Conservation (phyloP, 2,113 vertebrate genomes). For the Apistogramma diplotaenia region DNA sequence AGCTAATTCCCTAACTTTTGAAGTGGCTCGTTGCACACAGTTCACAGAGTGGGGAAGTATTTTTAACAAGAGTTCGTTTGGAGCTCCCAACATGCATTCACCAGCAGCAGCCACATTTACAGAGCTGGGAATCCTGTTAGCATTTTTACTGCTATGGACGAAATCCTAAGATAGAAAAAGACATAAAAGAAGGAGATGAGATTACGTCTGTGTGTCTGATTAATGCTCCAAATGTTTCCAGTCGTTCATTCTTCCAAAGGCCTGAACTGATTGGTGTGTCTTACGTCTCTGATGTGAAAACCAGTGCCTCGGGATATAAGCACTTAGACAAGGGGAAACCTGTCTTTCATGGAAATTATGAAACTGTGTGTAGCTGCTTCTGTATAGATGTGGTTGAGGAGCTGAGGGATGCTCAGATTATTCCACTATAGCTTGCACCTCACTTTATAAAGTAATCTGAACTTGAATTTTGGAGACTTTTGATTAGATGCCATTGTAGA, state of each 20-base stretch:
- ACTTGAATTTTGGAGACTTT: not conserved
- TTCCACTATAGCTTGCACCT: not conserved
- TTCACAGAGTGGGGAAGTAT: not conserved
- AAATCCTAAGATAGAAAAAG: slow-evolving; percentile 14
- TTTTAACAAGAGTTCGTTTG: slow-evolving; percentile 39
- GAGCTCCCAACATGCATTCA: slow-evolving; percentile 6
- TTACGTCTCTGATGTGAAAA: slow-evolving; percentile 55
- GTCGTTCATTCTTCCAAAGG: not conserved
- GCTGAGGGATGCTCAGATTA: not conserved
- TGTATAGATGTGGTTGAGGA: not conserved
- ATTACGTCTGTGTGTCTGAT: slow-evolving; percentile 40
- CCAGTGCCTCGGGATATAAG: slow-evolving; percentile 32
- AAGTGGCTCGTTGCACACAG: slow-evolving; percentile 2
- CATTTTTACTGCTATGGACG: slow-evolving; percentile 5
- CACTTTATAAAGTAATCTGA: not conserved
- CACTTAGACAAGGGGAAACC: slow-evolving; percentile 32
- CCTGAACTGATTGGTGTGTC: slow-evolving; percentile 22
- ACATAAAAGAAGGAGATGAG: slow-evolving; percentile 26
- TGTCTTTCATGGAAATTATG: slow-evolving; percentile 38
- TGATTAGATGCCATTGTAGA: not conserved
- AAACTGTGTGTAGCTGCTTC: not conserved
- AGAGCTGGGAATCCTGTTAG: slow-evolving; percentile 14
- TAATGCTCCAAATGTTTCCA: slow-evolving; percentile 42
- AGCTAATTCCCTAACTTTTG: slow-evolving; percentile 13
- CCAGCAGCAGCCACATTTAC: not conserved